Percentiles rank a stretch among this genome's conserved stretches.
phyloP scores from a whole-genome alignment of 2,797 vertebrate genomes.

The Nyctalus aviator region DNA sequence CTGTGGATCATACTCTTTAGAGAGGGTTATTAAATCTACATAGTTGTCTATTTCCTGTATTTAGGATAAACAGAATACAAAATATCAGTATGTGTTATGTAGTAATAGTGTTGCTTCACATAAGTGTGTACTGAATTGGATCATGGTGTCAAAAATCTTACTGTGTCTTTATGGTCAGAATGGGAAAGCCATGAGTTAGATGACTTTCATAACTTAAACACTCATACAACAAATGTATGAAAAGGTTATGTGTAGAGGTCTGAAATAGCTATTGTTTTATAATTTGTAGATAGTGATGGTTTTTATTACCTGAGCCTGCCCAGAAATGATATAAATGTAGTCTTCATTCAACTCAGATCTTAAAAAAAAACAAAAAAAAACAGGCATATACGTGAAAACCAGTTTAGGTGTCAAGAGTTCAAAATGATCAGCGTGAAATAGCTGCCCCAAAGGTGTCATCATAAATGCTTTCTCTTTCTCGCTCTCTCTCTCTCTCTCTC shows the following conservation, averaged over 20 bases:
- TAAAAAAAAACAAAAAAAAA: not conserved
- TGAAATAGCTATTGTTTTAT: not conserved
- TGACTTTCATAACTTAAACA: not conserved
- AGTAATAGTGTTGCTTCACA: not conserved
- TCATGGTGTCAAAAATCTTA: not conserved
- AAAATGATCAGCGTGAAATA: not conserved
- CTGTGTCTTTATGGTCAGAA: not conserved
- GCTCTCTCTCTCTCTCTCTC: not conserved
- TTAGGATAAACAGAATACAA: not conserved
- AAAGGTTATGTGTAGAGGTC: not conserved
- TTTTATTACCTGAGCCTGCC: not conserved
- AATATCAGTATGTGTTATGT: not conserved
- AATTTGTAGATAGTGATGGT: not conserved
- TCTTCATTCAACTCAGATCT: not conserved
- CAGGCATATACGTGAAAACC: not conserved
- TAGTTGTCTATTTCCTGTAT: not conserved
- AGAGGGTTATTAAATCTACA: not conserved
- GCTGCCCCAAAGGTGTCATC: not conserved
- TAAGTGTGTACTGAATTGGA: too few species aligned
- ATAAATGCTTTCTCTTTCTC: not conserved
- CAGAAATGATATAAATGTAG: not conserved
- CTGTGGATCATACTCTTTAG: not conserved
- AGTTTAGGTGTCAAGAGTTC: not conserved
- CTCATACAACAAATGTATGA: not conserved
- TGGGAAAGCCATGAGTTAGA: not conserved